phyloP scores from a whole-genome alignment of 1,140 invertebrate genomes.

The Plutomurus gul region DNA sequence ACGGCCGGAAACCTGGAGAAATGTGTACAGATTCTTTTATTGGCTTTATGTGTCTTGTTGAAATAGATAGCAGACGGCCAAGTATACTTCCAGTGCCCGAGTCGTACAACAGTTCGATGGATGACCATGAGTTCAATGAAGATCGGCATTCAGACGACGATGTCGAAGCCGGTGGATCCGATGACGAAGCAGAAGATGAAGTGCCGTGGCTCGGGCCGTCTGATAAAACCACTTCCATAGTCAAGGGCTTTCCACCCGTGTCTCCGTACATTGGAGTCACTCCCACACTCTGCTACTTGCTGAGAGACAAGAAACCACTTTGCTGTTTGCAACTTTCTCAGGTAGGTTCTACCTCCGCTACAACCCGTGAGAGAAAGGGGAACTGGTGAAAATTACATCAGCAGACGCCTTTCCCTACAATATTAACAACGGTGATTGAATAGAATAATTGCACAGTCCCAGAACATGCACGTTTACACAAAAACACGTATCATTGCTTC shows the following conservation, averaged over 20 bases:
- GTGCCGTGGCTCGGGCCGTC: conserved; percentile 85
- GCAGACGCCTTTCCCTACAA: too few relatives aligned
- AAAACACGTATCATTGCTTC: too few relatives aligned
- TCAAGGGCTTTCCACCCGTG: conserved; percentile 92
- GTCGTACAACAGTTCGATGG: conserved; percentile 65
- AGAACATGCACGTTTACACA: too few relatives aligned
- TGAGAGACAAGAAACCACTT: conserved; percentile 92
- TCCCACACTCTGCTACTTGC: conserved; percentile 91
- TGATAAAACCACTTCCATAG: conserved; percentile 73
- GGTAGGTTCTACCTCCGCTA: conserved; percentile 61
- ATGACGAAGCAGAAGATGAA: conserved; percentile 85
- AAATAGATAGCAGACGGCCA: conserved; percentile 79
- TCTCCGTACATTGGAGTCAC: conserved; percentile 98
- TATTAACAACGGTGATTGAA: too few relatives aligned
- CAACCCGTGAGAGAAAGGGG: too few relatives aligned
- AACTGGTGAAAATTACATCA: too few relatives aligned
- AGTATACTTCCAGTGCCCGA: conserved; percentile 86
- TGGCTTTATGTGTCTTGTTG: conserved; percentile 43
- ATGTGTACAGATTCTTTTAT: not conserved
- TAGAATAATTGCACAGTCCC: too few relatives aligned
- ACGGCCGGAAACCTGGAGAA: too few relatives aligned
- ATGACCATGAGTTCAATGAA: conserved; percentile 58
- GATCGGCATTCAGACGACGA: conserved; percentile 64
- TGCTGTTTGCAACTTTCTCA: conserved; percentile 94
- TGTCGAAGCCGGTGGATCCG: conserved; percentile 74